phyloP scores from a whole-genome alignment of 2,113 vertebrate genomes.

The Tyto alba region DNA sequence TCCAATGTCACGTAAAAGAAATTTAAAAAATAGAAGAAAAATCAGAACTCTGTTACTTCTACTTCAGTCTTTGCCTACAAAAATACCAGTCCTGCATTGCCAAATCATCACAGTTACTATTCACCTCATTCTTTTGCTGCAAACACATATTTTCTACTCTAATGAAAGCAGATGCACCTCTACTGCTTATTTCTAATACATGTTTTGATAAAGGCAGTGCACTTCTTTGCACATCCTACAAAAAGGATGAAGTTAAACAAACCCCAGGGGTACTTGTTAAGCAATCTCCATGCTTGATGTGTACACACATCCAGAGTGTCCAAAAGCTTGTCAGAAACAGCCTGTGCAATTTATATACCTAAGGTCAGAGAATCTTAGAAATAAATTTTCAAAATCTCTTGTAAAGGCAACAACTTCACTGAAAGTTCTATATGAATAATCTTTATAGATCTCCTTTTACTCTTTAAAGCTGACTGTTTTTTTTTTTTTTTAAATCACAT shows the following conservation, averaged over 20 bases:
- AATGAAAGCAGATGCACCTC: neutral
- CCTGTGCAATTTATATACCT: neutral
- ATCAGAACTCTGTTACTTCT: neutral
- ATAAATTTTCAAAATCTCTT: neutral
- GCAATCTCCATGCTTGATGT: rapidly evolving
- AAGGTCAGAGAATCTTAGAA: neutral
- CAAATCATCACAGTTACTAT: neutral
- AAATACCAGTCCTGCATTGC: neutral
- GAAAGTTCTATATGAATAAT: neutral
- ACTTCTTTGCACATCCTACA: neutral
- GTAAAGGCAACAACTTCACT: neutral
- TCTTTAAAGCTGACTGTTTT: neutral
- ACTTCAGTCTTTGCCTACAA: neutral
- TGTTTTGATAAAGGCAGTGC: neutral
- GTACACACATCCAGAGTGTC: neutral
- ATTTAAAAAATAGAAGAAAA: neutral
- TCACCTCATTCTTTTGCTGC: neutral
- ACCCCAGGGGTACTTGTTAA: neutral
- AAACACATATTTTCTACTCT: neutral
- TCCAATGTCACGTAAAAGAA: neutral
- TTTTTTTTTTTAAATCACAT: neutral
- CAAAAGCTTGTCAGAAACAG: neutral
- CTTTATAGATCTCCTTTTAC: neutral
- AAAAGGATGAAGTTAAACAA: neutral
- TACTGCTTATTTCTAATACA: neutral